A percentile compares a stretch with the other conserved stretches of the same genome.
Conservation (phyloP, 2,888 invertebrate species). For the Conchocele bisecta region DNA sequence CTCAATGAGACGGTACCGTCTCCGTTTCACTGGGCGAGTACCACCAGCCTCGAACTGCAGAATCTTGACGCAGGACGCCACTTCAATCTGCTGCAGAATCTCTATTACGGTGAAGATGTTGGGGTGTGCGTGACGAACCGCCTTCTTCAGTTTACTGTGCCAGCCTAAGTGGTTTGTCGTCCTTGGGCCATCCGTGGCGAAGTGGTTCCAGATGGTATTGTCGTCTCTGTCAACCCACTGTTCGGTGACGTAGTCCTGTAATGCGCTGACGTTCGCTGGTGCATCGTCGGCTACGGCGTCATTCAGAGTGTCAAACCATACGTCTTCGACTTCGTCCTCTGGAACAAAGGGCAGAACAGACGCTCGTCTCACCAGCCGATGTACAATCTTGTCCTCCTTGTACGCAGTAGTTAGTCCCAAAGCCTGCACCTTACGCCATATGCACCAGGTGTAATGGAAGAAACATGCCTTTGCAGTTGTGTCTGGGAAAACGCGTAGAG, state of each 20-base stretch:
- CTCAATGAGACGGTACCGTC: too few species aligned
- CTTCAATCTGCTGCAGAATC: too few species aligned
- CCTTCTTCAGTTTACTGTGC: too few species aligned
- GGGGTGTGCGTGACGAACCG: too few species aligned
- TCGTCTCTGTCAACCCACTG: constrained; percentile 37
- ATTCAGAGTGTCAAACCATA: constrained; percentile 48
- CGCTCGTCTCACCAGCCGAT: too few species aligned
- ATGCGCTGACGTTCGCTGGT: constrained; percentile 5
- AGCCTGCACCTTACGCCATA: constrained; percentile 44
- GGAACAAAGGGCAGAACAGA: too few species aligned
- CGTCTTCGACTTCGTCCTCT: constrained; percentile 33
- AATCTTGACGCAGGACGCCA: too few species aligned
- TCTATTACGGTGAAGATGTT: too few species aligned
- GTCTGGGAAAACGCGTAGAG: constrained; percentile 26
- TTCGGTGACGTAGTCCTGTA: constrained; percentile 48
- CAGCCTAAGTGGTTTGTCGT: constrained; percentile 46
- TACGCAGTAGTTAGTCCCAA: constrained; percentile 32
- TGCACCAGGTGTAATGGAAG: constrained; percentile 52
- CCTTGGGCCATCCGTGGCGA: constrained; percentile 20
- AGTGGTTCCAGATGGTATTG: constrained; percentile 41
- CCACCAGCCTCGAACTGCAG: too few species aligned
- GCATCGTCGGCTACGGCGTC: constrained; percentile 14
- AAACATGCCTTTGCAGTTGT: constrained; percentile 41
- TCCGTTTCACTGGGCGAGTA: too few species aligned
- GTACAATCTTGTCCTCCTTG: constrained; percentile 24